Conservation (phyloP, 2,113 vertebrate species). For the Lamprotornis superbus region DNA sequence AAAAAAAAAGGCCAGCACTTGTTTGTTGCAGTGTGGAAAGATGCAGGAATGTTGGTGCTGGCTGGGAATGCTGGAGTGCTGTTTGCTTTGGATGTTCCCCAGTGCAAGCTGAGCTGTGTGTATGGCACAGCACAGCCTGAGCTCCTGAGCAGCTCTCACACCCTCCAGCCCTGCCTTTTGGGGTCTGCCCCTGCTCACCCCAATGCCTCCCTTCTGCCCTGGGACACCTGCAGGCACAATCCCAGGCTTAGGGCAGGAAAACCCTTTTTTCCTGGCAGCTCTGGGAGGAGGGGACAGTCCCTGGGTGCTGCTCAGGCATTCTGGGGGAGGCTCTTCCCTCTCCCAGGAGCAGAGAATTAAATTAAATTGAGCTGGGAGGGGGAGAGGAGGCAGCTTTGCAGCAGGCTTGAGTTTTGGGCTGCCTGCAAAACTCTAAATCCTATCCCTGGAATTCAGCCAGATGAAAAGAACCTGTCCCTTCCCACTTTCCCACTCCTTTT, state of each 20-base stretch:
- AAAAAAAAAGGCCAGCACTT: background rate
- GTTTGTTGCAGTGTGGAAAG: background rate
- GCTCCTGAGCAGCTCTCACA: no score
- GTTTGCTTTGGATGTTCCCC: conserved; percentile 43
- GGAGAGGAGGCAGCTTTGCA: conserved; percentile 44
- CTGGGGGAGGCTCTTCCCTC: conserved; percentile 16
- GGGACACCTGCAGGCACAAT: background rate
- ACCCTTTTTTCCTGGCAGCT: background rate
- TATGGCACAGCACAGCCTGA: background rate
- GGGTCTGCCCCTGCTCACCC: background rate
- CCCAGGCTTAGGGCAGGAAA: background rate
- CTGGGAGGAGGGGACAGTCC: background rate
- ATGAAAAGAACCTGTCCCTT: conserved; percentile 22
- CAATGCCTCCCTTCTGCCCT: fast-evolving
- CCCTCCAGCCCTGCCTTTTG: fast-evolving
- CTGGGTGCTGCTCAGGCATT: background rate
- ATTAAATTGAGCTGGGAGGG: conserved; percentile 28
- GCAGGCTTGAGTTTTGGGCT: conserved; percentile 51
- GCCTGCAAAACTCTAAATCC: conserved; percentile 34
- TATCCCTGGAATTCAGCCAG: conserved; percentile 26
- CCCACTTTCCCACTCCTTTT: no score
- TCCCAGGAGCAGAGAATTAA: conserved; percentile 38
- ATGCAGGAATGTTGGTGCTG: conserved; percentile 32
- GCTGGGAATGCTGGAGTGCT: background rate
- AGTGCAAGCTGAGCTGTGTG: background rate